Evolutionary conservation across 2,888 invertebrate species (phyloP), one percentile per base, ranked within the genome.

Genomic region (Ennomos quercinarius): DNA sequence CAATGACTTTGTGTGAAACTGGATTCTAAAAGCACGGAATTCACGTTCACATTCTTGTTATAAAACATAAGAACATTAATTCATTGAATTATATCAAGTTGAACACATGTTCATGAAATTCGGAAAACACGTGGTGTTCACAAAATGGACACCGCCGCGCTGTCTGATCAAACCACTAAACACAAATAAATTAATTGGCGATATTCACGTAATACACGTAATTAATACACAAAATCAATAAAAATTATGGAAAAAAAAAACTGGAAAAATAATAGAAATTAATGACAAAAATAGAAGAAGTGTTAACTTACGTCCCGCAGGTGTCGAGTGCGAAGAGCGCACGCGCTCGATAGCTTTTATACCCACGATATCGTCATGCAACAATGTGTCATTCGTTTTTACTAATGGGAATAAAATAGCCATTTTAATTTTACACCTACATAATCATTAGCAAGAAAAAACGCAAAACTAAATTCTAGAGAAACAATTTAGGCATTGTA

Each of bases 251-350:
- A 34, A 12, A 5, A 9, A 43, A n/a, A 17, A 38, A 39, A 46
- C 34, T 9, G 40, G 37, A 46, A 39, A 6, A 39, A 9, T 2
- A 42, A 12, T 44, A 27, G 41, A 43, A 44, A 57, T 57, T 4
- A 52, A 54, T 27, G 54, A 37, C 17, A 27, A 50, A 13, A 42
- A 36, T 41, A 41, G 12, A 56, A 59, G 46, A 57, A 42, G 48
- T 48, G 60, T 57, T 61, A 77, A 86, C 87, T 86, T 71, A 86
- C 87, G 81, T 78, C 75, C 80, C 72, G 78, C 79, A 73, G 76
- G 66, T 73, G 72, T 72, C 80, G 77, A 84, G 70, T 83, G 83
- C 80, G 71, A 49, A n/a, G 58, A 49, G 75, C 72, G 71, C 62
- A 8, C 0, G 76, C 71, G 75, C 70, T 10, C 36, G 9, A 9